Evolutionary conservation across 2,113 vertebrate genomes (phyloP), one percentile per base, ranked within the genome.

Genomic region (Melanotaenia duboulayi): DNA sequence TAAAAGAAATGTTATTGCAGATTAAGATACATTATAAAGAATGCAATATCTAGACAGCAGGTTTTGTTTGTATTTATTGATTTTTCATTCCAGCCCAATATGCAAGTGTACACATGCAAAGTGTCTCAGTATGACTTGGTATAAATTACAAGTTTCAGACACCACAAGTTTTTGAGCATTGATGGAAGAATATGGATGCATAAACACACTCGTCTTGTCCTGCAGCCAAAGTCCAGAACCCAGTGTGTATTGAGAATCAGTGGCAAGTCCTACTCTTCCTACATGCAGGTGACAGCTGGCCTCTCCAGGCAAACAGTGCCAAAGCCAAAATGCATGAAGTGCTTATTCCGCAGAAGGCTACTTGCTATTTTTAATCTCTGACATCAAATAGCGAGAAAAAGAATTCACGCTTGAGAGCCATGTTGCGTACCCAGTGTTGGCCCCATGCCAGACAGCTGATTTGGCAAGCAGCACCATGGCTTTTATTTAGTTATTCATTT

Each of bases 331-430:
- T 86, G 74, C 85, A 85, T 74, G 80, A 91, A 93, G 80, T 91
- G 91, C 87, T 91, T 93, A 92, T 90, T 90, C 87, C 84, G 92
- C 91, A 90, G 85, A 91, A 92, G 76, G 84, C 83, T 68, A 69
- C 76, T 87, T 84, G 87, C 91, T 93, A 90, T 93, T 92, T 94
- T 92, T 91, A 92, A 91, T 90, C 87, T 87, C 76, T 65, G 74
- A 82, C 65, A 86, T 81, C 79, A 91, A 91, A 87, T 78, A 80
- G 76, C 88, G 44, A 80, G 62, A 63, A 72, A 65, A 82, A 75
- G 65, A 76, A 74, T 63, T 50, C n/a, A 54, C 74, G 76, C 40
- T 76, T 20, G 55, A 71, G 74, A 82, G 69, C 68, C 49, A 1
- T 60, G 72, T 66, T 76, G 55, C 51, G 63, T 66, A 81, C 77